Evolutionary conservation across 2,888 invertebrate species (phyloP).

Genomic region (Scaeva pyrastri): DNA sequence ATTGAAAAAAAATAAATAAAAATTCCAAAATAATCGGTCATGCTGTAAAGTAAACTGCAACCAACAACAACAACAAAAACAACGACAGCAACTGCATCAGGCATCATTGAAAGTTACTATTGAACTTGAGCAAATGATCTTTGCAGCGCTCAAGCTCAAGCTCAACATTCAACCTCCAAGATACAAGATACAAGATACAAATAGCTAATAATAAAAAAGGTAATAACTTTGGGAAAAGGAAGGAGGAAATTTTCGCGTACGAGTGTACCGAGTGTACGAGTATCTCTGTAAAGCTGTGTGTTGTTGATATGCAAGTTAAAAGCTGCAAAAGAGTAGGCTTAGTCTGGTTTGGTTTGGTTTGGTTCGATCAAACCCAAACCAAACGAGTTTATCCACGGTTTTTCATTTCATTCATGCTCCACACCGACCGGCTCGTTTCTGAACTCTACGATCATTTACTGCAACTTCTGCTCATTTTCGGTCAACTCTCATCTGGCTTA

Average conservation of each 20-base stretch:
- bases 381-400: slow-evolving; percentile 65
- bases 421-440: not conserved
- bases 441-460: not conserved
- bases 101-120: slow-evolving; percentile 70
- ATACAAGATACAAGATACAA: slow-evolving; percentile 42
- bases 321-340: not conserved
- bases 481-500: slow-evolving; percentile 26
- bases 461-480: slow-evolving; percentile 29
- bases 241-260: slow-evolving; percentile 67
- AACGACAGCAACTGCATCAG: slow-evolving; percentile 35
- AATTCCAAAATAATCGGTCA: slow-evolving; percentile 53
- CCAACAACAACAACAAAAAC: not conserved
- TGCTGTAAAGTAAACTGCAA: slow-evolving; percentile 32
- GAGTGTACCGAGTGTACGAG: too few relatives aligned
- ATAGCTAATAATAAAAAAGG: not conserved
- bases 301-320: too few relatives aligned
- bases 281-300: too few relatives aligned
- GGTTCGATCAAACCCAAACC: slow-evolving; percentile 63
- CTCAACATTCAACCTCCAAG: slow-evolving; percentile 22
- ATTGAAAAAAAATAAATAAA: slow-evolving; percentile 37
- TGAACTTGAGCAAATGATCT: slow-evolving; percentile 69
- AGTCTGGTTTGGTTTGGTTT: slow-evolving; percentile 46
- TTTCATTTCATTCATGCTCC: slow-evolving; percentile 44
- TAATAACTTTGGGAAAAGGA: slow-evolving; percentile 29
- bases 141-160: slow-evolving; percentile 18